A percentile compares a stretch with the other conserved stretches of the same genome.
These are phyloP conservation scores for Chrysomela aeneicollis DNA, from an alignment of 2,888 invertebrate genomes.

Conservation along the genomic window DNA sequence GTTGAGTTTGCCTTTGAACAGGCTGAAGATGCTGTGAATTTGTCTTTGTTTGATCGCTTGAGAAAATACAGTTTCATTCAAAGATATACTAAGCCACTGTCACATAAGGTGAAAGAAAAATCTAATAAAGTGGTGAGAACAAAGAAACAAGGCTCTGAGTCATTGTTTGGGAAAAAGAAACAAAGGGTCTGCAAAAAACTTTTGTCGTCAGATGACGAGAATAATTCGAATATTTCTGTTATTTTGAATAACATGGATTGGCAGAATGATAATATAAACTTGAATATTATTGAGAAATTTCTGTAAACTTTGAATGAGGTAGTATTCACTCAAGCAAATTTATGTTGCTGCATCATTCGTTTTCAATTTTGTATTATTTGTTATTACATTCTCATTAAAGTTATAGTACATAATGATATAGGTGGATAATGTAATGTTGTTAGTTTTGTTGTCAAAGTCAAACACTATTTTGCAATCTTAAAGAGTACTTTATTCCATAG, in stretches of 20 bases:
- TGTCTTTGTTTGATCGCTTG: constrained; percentile 40
- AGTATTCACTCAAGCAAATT: too few species aligned
- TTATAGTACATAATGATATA: too few species aligned
- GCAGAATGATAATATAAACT: constrained; percentile 9
- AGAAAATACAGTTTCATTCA: constrained; percentile 40
- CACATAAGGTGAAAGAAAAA: background rate
- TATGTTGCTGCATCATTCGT: too few species aligned
- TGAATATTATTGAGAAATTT: constrained; percentile 22
- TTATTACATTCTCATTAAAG: too few species aligned
- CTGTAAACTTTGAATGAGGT: background rate
- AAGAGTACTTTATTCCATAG: background rate
- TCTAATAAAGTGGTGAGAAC: background rate
- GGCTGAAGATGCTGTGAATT: constrained; percentile 37
- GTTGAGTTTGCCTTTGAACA: constrained; percentile 33
- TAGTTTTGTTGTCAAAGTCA: background rate
- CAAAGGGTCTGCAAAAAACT: background rate
- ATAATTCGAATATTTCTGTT: constrained; percentile 15
- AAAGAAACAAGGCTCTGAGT: background rate
- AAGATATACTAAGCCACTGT: constrained; percentile 35
- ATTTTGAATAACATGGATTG: constrained; percentile 16
- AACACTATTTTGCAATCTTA: background rate
- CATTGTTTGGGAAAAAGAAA: background rate
- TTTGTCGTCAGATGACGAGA: background rate
- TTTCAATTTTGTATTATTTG: too few species aligned
- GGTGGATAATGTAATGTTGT: too few species aligned